phyloP scores from a whole-genome alignment of 2,888 invertebrate species.

The Aradus depressus region DNA sequence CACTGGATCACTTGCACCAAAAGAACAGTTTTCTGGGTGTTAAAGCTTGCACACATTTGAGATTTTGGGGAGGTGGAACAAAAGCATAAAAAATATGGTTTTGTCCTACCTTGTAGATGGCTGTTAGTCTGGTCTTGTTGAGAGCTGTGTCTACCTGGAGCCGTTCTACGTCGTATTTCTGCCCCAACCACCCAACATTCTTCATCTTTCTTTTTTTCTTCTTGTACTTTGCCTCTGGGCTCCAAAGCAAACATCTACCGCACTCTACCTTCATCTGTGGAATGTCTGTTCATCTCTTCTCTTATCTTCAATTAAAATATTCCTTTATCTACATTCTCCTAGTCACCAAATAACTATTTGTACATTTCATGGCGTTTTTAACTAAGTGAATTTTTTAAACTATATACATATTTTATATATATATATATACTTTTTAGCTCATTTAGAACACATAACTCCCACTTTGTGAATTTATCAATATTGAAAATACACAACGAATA shows the following conservation, averaged over 20 bases:
- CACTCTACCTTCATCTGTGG: too few species aligned
- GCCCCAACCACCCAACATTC: background rate
- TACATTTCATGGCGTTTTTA: slow-evolving; percentile 27
- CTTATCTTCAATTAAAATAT: slow-evolving; percentile 17
- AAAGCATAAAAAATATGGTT: slow-evolving; percentile 26
- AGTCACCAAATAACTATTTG: slow-evolving; percentile 28
- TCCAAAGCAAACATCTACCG: background rate
- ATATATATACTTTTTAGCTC: slow-evolving; percentile 15
- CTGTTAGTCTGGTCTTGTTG: background rate
- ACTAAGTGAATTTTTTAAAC: slow-evolving; percentile 24
- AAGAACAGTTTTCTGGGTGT: slow-evolving; percentile 10
- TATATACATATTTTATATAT: slow-evolving; percentile 9
- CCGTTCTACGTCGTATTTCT: background rate
- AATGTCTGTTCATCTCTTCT: too few species aligned
- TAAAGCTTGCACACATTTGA: slow-evolving; percentile 18
- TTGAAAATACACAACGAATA: slow-evolving; percentile 30
- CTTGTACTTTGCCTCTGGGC: background rate
- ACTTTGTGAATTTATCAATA: slow-evolving; percentile 19
- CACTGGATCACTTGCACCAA: slow-evolving; percentile 23
- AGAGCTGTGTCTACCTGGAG: slow-evolving; percentile 1
- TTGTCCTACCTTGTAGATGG: slow-evolving; percentile 25
- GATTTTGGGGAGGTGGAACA: slow-evolving; percentile 23
- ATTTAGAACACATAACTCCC: slow-evolving; percentile 23
- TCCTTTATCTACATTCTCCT: slow-evolving; percentile 27
- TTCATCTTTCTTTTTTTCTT: too few species aligned